A percentile compares a stretch with the other conserved stretches of the same genome.
Evolutionary conservation across 2,888 invertebrate genomes (phyloP).

Genomic region (Cheilosia scutellata): DNA sequence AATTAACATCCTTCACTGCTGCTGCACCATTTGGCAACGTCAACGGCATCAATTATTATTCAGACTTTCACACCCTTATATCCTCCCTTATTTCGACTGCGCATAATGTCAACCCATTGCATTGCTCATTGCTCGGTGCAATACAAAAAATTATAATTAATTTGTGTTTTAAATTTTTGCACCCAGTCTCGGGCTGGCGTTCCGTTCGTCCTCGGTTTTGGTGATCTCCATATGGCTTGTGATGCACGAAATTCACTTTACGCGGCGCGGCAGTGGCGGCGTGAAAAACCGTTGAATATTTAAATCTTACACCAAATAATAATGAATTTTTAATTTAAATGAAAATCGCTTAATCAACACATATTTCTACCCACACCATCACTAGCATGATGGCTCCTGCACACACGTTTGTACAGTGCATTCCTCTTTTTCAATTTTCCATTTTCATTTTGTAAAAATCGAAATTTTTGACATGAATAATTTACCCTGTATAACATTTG

Average conservation of each 20-base stretch:
- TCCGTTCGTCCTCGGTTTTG: neutral
- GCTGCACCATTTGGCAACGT: constrained; percentile 39
- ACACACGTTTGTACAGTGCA: constrained; percentile 1
- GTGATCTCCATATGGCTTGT: neutral
- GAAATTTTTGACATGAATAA: constrained; percentile 75
- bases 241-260: constrained; percentile 53
- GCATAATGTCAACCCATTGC: neutral
- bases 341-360: constrained; percentile 76
- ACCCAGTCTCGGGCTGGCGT: neutral
- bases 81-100: neutral
- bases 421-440: constrained; percentile 70
- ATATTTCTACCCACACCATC: constrained; percentile 17
- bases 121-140: constrained; percentile 26
- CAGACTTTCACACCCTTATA: constrained; percentile 50
- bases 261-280: constrained; percentile 17
- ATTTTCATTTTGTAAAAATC: constrained; percentile 69
- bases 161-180: constrained; percentile 57
- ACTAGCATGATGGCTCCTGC: neutral
- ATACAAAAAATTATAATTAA: constrained; percentile 69
- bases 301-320: constrained; percentile 75
- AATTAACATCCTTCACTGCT: neutral
- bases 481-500: constrained; percentile 67
- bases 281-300: constrained; percentile 75
- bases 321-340: constrained; percentile 76
- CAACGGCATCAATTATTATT: constrained; percentile 62